Evolutionary conservation across 2,888 invertebrate species (phyloP).

Genomic region (Tuberolachnus salignus): DNA sequence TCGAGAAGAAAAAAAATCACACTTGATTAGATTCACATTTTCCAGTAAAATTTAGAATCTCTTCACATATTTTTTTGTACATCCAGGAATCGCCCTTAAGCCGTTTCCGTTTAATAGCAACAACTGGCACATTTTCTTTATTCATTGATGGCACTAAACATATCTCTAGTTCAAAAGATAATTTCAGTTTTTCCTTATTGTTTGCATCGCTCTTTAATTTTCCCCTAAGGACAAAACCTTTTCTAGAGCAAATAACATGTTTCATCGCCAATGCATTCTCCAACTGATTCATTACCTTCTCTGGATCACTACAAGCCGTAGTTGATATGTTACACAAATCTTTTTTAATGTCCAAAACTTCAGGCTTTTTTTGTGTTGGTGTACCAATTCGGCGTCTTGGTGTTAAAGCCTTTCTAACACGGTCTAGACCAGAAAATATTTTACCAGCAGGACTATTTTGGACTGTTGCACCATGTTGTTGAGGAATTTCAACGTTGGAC

Average conservation of each 20-base stretch:
- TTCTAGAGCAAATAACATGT: slow-evolving; percentile 64
- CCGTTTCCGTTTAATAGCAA: slow-evolving; percentile 75
- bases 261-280: slow-evolving; percentile 69
- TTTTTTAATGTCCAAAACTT: slow-evolving; percentile 61
- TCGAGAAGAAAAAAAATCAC: slow-evolving; percentile 5
- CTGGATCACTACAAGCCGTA: slow-evolving; percentile 71
- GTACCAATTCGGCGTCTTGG: slow-evolving; percentile 65
- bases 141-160: slow-evolving; percentile 65
- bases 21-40: slow-evolving; percentile 50
- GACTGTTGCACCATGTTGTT: slow-evolving; percentile 16
- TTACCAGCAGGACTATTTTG: slow-evolving; percentile 43
- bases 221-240: slow-evolving; percentile 72
- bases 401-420: slow-evolving; percentile 73
- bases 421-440: slow-evolving; percentile 67
- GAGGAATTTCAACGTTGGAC: slow-evolving; percentile 3
- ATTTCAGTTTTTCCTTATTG: slow-evolving; percentile 59
- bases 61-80: slow-evolving; percentile 79
- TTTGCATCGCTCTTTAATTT: slow-evolving; percentile 64
- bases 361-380: slow-evolving; percentile 30
- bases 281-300: slow-evolving; percentile 69
- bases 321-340: slow-evolving; percentile 75
- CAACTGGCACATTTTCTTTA: slow-evolving; percentile 61
- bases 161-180: slow-evolving; percentile 77
- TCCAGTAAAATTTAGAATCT: slow-evolving; percentile 69
- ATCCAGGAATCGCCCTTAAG: slow-evolving; percentile 80